Percentiles rank a stretch among this genome's conserved stretches.
These are phyloP conservation scores for Recurvirostra avosetta DNA, from an alignment of 2,113 vertebrate species.

Conservation along the genomic window DNA sequence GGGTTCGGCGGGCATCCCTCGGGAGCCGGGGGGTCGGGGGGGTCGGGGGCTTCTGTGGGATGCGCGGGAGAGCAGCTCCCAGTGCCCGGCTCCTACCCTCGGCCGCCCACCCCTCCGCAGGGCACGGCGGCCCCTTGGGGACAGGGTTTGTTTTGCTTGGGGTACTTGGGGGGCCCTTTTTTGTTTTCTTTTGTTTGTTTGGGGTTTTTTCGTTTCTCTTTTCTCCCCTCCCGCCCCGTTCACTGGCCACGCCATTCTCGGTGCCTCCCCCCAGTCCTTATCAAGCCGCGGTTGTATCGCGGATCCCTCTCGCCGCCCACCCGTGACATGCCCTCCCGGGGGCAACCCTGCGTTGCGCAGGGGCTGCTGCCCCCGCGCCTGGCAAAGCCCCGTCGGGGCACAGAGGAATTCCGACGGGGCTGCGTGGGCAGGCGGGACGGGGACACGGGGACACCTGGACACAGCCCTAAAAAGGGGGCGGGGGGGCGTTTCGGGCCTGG, in stretches of 20 bases:
- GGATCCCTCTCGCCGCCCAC: too few relatives aligned
- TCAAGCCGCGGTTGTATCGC: neutral
- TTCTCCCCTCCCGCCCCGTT: accelerated
- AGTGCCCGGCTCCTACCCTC: neutral
- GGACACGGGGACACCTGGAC: neutral
- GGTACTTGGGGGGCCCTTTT: accelerated
- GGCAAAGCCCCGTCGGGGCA: neutral
- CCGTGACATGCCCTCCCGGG: accelerated
- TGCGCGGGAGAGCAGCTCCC: neutral
- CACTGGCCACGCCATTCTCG: accelerated
- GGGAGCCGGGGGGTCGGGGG: neutral
- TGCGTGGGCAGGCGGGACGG: neutral
- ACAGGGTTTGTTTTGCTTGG: neutral
- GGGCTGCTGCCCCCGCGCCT: neutral
- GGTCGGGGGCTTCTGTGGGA: neutral
- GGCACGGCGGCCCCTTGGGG: neutral
- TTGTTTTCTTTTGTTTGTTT: neutral
- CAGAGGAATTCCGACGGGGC: neutral
- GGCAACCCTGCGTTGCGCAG: too few relatives aligned
- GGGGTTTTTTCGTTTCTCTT: too few relatives aligned
- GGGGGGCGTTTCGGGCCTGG: accelerated
- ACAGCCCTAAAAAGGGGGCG: too few relatives aligned
- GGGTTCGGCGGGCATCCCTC: neutral
- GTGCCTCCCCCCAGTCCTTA: too few relatives aligned
- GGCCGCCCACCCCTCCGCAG: neutral